Evolutionary conservation across 2,797 vertebrate genomes (phyloP), one percentile per base, ranked within the genome.

Genomic region (Neopelma chrysocephalum): DNA sequence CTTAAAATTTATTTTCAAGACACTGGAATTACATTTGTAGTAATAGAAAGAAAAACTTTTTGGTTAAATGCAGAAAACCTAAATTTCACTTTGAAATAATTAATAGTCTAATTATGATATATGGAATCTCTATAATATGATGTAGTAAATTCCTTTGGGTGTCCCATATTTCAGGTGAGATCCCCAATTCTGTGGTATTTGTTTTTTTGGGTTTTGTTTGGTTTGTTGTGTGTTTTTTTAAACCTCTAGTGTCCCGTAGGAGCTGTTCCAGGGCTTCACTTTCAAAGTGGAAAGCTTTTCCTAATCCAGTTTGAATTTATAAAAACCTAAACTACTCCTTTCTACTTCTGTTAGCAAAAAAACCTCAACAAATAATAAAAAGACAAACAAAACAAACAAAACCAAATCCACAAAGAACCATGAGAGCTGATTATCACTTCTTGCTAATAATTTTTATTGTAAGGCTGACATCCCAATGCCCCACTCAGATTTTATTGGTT

Each of bases 171-270:
- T 36, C 34, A 71, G 31, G 6, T 29, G 16, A 60, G 42, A 64
- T 72, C 9, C 25, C 10, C 36, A 80, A 1, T 5, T 16, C 19
- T 19, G 5, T 17, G 2, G 4, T 18, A 23, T n/a, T 40, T 62
- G 2, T 1, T 2, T 20, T 10, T 38, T 57, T 9, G 10, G 1
- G 3, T 7, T 51, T 53, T 62, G 14, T 23, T 51, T 10, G 22
- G 4, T 45, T 34, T 40, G 10, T 34, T 42, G 26, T 6, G 8
- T 32, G 7, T 40, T 50, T 31, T 60, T 58, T 64, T 5, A 38
- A 64, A 66, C 10, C 4, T 40, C 15, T 32, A 53, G 3, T 11
- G 4, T 76, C 32, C 42, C 68, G 18, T 10, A 82, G 34, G 32
- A 89, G 23, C 11, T 53, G 25, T 27, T 80, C n/a, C 38, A 73